A percentile compares a stretch with the other conserved stretches of the same genome.
Conservation (phyloP, 1,140 invertebrate genomes). For the Atta colombica region DNA sequence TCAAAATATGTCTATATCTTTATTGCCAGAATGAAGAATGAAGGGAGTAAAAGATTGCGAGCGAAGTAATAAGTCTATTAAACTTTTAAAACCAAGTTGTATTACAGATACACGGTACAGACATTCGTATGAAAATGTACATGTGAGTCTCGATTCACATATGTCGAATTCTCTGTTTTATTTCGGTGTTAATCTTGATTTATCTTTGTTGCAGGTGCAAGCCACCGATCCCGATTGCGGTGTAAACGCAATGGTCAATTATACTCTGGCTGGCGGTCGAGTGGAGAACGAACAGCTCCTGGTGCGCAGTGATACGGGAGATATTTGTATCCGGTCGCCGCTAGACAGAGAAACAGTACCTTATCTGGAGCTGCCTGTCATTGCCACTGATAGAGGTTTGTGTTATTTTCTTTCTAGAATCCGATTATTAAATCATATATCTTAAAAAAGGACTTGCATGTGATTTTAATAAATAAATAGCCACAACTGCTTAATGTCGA, state of each 20-base stretch:
- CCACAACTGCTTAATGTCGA: no score
- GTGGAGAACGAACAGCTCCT: constrained; percentile 91
- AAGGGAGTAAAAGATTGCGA: not conserved
- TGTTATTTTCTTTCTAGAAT: constrained; percentile 62
- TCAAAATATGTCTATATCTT: not conserved
- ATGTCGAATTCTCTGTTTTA: constrained; percentile 30
- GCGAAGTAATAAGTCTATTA: not conserved
- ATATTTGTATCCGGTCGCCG: constrained; percentile 94
- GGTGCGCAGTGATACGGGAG: constrained; percentile 93
- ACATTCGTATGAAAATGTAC: not conserved
- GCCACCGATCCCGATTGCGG: constrained; percentile 98
- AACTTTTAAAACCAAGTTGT: not conserved
- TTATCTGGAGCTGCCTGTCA: constrained; percentile 96
- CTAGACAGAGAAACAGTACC: constrained; percentile 95
- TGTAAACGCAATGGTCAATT: constrained; percentile 97
- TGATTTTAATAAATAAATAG: not conserved
- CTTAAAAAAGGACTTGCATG: not conserved
- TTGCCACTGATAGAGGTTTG: constrained; percentile 97
- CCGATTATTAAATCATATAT: not conserved
- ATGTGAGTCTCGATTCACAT: not conserved
- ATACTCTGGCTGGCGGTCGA: constrained; percentile 93
- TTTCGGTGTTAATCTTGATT: constrained; percentile 33
- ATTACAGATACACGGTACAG: not conserved
- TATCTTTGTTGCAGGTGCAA: constrained; percentile 90
- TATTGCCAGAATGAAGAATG: not conserved